Evolutionary conservation across 2,113 vertebrate genomes (phyloP).

Genomic region (Pseudopipra pipra): DNA sequence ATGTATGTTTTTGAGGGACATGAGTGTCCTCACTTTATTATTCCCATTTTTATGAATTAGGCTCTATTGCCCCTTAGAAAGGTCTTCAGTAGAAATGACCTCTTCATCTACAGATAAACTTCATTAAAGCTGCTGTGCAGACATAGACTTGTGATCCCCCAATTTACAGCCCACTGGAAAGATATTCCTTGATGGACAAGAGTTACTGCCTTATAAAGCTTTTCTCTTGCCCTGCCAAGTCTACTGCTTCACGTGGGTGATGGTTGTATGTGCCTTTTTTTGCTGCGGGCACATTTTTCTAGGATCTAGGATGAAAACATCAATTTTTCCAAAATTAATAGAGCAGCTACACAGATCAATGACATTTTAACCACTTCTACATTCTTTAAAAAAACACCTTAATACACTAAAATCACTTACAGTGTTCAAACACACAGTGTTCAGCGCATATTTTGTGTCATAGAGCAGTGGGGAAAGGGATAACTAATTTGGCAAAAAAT

Average conservation of each 20-base stretch:
- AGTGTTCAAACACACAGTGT: neutral
- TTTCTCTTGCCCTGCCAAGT: neutral
- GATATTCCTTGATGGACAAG: neutral
- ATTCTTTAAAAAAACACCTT: neutral
- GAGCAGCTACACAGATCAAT: neutral
- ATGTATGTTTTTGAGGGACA: neutral
- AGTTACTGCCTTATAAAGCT: neutral
- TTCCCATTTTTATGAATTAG: neutral
- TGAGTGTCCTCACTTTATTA: neutral
- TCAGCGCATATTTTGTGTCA: neutral
- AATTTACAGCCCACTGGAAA: neutral
- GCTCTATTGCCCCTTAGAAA: neutral
- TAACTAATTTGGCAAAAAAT: neutral
- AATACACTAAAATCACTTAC: neutral
- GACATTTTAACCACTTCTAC: neutral
- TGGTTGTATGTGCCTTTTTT: neutral
- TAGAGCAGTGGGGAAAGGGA: neutral
- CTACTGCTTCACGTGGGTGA: neutral
- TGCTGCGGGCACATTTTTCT: neutral
- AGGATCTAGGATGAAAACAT: neutral
- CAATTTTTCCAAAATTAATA: neutral
- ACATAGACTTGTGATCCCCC: neutral
- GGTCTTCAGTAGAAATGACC: neutral
- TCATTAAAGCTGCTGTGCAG: neutral
- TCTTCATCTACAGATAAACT: neutral